Evolutionary conservation across 2,113 vertebrate species (phyloP).

Genomic region (Opisthocomus hoazin): DNA sequence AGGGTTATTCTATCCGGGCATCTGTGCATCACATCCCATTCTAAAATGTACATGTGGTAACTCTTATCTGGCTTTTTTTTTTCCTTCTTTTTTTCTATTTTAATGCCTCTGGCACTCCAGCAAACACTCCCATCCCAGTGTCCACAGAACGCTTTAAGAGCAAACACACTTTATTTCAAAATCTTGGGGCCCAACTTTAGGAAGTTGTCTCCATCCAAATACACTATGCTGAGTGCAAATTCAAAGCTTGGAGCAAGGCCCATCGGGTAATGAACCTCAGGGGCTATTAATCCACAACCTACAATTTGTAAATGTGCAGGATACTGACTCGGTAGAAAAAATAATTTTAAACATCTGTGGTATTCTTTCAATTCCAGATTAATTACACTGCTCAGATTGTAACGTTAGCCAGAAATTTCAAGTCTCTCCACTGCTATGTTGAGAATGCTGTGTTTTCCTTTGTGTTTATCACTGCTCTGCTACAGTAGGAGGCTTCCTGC

Average conservation of each 20-base stretch:
- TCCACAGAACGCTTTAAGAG: neutral
- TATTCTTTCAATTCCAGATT: constrained; percentile 77
- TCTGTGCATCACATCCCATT: neutral
- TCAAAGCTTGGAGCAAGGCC: constrained; percentile 58
- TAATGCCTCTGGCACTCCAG: neutral
- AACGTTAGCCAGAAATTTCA: constrained; percentile 70
- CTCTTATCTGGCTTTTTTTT: neutral
- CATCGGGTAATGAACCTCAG: constrained; percentile 49
- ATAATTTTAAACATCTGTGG: constrained; percentile 82
- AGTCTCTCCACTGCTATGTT: constrained; percentile 61
- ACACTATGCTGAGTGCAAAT: constrained; percentile 52
- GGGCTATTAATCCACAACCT: constrained; percentile 69
- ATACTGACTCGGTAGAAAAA: constrained; percentile 73
- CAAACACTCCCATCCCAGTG: neutral
- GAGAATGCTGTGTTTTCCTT: constrained; percentile 55
- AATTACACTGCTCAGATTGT: constrained; percentile 71
- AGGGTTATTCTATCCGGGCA: neutral
- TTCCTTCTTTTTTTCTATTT: neutral
- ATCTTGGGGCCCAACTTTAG: constrained; percentile 9
- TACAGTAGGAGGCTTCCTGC: constrained; percentile 36
- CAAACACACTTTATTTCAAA: constrained; percentile 36
- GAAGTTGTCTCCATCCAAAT: constrained; percentile 52
- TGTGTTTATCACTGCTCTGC: constrained; percentile 59
- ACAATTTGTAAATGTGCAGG: constrained; percentile 73
- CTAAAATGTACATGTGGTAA: neutral